These are phyloP conservation scores for Antedon mediterranea DNA, from an alignment of 53 echinoderm and acorn worm species.

Conservation along the genomic window DNA sequence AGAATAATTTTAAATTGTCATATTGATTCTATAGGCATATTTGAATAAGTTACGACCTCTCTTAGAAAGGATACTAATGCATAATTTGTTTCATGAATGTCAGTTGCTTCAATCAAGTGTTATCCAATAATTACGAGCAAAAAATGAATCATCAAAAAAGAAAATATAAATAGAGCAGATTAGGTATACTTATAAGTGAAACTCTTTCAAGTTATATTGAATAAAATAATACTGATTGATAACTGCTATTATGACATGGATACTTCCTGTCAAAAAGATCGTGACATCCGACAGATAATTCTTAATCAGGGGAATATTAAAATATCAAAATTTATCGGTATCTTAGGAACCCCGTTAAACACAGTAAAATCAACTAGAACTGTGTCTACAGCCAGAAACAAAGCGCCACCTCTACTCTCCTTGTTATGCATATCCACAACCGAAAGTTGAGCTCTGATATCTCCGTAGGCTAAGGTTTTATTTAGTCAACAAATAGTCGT, in stretches of 20 bases:
- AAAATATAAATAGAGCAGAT: too few species aligned
- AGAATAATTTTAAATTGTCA: too few species aligned
- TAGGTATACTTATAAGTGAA: too few species aligned
- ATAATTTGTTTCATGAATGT: too few species aligned
- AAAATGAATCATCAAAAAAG: too few species aligned
- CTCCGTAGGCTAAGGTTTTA: not conserved
- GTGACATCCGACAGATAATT: not conserved
- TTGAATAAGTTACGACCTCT: too few species aligned
- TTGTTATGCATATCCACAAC: not conserved
- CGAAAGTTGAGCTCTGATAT: not conserved
- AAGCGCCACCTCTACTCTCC: not conserved
- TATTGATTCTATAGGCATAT: too few species aligned
- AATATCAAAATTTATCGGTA: not conserved
- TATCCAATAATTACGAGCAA: too few species aligned
- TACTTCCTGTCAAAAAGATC: not conserved
- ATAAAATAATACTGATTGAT: not conserved
- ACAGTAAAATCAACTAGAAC: not conserved
- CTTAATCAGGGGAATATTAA: not conserved
- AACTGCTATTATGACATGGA: not conserved
- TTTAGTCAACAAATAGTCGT: not conserved
- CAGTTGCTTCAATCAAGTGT: too few species aligned
- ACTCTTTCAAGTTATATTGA: too few species aligned
- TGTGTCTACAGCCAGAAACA: not conserved
- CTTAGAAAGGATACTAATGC: too few species aligned
- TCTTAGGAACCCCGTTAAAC: not conserved